Evolutionary conservation across 2,113 vertebrate species (phyloP).

Genomic region (Xenopus laevis): DNA sequence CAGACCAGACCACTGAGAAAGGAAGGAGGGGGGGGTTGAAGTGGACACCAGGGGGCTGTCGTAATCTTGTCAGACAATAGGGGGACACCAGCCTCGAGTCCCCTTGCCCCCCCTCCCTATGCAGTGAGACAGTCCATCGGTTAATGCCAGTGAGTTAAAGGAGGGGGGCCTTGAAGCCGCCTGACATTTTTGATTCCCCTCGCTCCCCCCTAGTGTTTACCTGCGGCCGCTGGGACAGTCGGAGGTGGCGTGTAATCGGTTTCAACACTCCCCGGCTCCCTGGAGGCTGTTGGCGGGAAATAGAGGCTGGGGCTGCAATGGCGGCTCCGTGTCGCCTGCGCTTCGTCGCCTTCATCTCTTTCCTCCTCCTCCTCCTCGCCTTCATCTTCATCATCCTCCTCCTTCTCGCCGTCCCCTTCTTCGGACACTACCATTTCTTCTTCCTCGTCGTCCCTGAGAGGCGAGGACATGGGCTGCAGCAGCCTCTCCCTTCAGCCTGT

Average conservation of each 20-base stretch:
- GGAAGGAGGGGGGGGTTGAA: background rate
- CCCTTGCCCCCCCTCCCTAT: background rate
- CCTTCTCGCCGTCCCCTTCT: slow-evolving; percentile 13
- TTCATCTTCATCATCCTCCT: background rate
- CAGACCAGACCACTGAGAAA: background rate
- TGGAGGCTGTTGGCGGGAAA: slow-evolving; percentile 17
- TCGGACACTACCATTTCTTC: slow-evolving; percentile 5
- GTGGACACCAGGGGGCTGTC: slow-evolving; percentile 1
- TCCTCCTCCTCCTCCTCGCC: slow-evolving; percentile 14
- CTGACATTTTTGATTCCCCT: background rate
- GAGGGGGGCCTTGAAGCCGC: slow-evolving; percentile 23
- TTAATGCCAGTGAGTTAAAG: slow-evolving; percentile 8
- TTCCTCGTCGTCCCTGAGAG: slow-evolving; percentile 22
- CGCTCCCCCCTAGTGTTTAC: slow-evolving; percentile 1
- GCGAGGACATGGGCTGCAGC: slow-evolving; percentile 16
- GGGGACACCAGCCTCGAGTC: slow-evolving; percentile 4
- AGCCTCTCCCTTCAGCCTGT: background rate
- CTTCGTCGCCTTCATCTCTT: background rate
- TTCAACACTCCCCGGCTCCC: slow-evolving; percentile 19
- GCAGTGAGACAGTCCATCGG: slow-evolving; percentile 38
- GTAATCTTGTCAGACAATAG: slow-evolving; percentile 6
- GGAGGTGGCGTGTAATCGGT: slow-evolving; percentile 16
- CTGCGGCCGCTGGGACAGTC: slow-evolving; percentile 33
- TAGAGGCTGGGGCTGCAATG: slow-evolving; percentile 13
- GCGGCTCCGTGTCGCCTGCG: slow-evolving; percentile 21